Evolutionary conservation across 2,797 vertebrate genomes (phyloP).

Genomic region (Rhinophrynus dorsalis): DNA sequence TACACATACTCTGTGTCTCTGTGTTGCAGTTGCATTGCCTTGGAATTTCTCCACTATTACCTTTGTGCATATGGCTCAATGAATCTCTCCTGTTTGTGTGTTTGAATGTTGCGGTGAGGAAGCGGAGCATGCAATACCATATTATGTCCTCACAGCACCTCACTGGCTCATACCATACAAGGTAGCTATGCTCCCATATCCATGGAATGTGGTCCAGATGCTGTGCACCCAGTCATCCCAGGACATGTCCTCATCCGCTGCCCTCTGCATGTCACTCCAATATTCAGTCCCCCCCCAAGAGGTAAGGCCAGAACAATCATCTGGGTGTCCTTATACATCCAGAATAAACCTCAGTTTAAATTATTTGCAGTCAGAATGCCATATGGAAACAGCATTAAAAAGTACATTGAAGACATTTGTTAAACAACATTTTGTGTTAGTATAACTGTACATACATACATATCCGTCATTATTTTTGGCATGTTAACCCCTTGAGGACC

Average conservation of each 20-base stretch:
- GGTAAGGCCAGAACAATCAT: conserved; percentile 36
- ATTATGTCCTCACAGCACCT: conserved; percentile 27
- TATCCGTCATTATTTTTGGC: too few relatives aligned
- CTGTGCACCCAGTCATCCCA: conserved; percentile 17
- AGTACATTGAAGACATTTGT: neutral
- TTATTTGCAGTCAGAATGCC: conserved; percentile 15
- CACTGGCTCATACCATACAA: neutral
- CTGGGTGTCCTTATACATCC: conserved; percentile 28
- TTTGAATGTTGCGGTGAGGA: neutral
- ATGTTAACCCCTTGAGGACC: too few relatives aligned
- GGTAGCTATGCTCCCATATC: conserved; percentile 7
- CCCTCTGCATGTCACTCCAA: neutral
- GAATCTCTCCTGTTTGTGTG: neutral
- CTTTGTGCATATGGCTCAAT: too few relatives aligned
- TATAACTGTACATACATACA: too few relatives aligned
- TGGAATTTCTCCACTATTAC: too few relatives aligned
- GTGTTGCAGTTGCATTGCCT: too few relatives aligned
- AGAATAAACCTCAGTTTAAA: conserved; percentile 12
- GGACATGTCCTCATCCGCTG: conserved; percentile 31
- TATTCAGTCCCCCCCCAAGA: neutral
- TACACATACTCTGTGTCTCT: too few relatives aligned
- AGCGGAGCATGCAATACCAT: neutral
- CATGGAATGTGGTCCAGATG: conserved; percentile 20
- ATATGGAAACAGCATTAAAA: neutral
- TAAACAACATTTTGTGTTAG: too few relatives aligned